A percentile compares a stretch with the other conserved stretches of the same genome.
phyloP scores from a whole-genome alignment of 2,797 vertebrate genomes.

The Onychomys arenicola region DNA sequence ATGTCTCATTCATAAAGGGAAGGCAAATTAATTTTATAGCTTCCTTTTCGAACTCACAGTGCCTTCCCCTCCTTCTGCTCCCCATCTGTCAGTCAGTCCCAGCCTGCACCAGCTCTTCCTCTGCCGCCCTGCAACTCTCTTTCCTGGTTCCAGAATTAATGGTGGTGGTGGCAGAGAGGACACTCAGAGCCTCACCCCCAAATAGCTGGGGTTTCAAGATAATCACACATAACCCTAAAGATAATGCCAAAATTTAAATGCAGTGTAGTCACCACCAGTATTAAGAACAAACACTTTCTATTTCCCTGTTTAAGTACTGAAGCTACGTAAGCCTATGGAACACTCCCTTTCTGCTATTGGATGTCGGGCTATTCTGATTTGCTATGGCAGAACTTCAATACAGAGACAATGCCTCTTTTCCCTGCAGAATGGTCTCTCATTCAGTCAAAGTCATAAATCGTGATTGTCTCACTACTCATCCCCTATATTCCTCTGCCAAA shows the following conservation, averaged over 20 bases:
- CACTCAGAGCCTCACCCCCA: not conserved
- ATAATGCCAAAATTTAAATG: constrained; percentile 25
- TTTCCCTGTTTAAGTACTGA: constrained; percentile 50
- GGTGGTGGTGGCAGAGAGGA: not conserved
- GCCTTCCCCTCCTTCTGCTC: constrained; percentile 8
- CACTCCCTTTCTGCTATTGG: constrained; percentile 10
- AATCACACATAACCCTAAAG: not conserved
- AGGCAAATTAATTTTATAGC: constrained; percentile 69
- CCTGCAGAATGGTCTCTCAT: constrained; percentile 52
- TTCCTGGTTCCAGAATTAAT: not conserved
- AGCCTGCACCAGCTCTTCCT: not conserved
- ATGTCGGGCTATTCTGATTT: constrained; percentile 49
- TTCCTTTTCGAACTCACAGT: constrained; percentile 56
- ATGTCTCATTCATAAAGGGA: constrained; percentile 56
- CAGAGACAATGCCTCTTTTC: constrained; percentile 15
- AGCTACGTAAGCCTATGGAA: constrained; percentile 58
- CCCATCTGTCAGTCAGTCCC: constrained; percentile 58
- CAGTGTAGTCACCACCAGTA: not conserved
- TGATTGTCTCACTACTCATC: not conserved
- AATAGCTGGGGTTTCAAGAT: not conserved
- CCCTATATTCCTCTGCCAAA: not conserved
- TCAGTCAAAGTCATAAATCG: not conserved
- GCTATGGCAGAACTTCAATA: constrained; percentile 55
- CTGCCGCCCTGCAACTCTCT: not conserved
- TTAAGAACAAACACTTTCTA: constrained; percentile 43